Conservation (phyloP, 1,140 invertebrate genomes). For the Amphibalanus amphitrite region DNA sequence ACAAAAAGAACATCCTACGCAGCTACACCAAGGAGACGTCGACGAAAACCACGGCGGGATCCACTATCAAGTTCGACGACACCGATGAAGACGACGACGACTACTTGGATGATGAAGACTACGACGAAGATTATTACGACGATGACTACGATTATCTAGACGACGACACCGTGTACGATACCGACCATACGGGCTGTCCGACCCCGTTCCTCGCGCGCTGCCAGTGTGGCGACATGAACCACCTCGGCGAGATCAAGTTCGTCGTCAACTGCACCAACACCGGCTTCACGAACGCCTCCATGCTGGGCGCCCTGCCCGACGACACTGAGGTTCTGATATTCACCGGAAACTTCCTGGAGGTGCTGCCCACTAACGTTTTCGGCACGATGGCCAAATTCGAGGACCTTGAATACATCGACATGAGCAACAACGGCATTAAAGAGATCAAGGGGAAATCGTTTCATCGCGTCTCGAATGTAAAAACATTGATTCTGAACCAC, state of each 20-base stretch:
- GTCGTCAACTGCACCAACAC: slow-evolving; percentile 55
- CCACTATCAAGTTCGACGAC: too few species aligned
- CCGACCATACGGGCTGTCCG: slow-evolving; percentile 23
- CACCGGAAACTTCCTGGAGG: slow-evolving; percentile 45
- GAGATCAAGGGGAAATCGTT: slow-evolving; percentile 57
- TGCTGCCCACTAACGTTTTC: slow-evolving; percentile 52
- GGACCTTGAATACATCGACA: slow-evolving; percentile 44
- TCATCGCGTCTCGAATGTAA: slow-evolving; percentile 50
- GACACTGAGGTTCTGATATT: slow-evolving; percentile 46
- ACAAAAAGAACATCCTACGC: too few species aligned
- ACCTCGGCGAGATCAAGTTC: slow-evolving; percentile 27
- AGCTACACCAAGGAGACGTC: too few species aligned
- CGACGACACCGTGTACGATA: not conserved
- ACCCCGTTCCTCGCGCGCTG: slow-evolving; percentile 22
- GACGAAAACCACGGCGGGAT: too few species aligned
- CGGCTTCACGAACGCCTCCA: slow-evolving; percentile 36
- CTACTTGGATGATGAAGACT: not conserved
- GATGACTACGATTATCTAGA: not conserved
- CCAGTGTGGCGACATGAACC: slow-evolving; percentile 17
- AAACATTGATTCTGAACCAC: slow-evolving; percentile 41
- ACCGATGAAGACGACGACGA: too few species aligned
- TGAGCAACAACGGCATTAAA: slow-evolving; percentile 55
- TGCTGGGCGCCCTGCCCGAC: slow-evolving; percentile 40
- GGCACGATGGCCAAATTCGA: slow-evolving; percentile 41
- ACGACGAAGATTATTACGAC: not conserved